A percentile compares a stretch with the other conserved stretches of the same genome.
Evolutionary conservation across 1,140 invertebrate genomes (phyloP).

Genomic region (Dufourea novaeangliae): DNA sequence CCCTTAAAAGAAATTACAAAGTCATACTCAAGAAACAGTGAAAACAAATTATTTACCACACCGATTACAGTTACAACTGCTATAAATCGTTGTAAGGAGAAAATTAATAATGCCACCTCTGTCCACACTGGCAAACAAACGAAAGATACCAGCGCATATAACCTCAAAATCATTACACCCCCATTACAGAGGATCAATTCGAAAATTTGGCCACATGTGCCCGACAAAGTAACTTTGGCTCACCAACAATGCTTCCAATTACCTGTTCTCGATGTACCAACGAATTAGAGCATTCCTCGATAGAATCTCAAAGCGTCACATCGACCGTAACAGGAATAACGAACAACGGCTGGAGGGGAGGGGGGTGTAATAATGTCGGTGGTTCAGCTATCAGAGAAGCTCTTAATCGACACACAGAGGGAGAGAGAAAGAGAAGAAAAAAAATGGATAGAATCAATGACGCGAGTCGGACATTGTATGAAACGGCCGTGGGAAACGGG

Average conservation of each 20-base stretch:
- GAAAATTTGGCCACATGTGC: background rate
- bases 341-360: background rate
- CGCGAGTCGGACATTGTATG: background rate
- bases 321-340: background rate
- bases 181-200: background rate
- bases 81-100: no score
- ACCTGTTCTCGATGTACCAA: background rate
- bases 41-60: no score
- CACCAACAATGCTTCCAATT: background rate
- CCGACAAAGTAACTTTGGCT: background rate
- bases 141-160: background rate
- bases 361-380: background rate
- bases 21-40: no score
- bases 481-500: background rate
- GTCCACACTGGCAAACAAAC: background rate
- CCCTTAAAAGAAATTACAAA: no score
- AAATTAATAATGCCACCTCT: no score
- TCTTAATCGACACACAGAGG: background rate
- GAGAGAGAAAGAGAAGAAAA: constrained; percentile 38
- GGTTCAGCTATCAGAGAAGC: background rate
- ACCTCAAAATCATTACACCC: background rate
- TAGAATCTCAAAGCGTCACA: background rate
- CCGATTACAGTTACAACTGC: no score
- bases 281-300: background rate
- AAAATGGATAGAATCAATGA: constrained; percentile 25